phyloP scores from a whole-genome alignment of 1,140 invertebrate genomes.

The Nephotettix cincticeps region DNA sequence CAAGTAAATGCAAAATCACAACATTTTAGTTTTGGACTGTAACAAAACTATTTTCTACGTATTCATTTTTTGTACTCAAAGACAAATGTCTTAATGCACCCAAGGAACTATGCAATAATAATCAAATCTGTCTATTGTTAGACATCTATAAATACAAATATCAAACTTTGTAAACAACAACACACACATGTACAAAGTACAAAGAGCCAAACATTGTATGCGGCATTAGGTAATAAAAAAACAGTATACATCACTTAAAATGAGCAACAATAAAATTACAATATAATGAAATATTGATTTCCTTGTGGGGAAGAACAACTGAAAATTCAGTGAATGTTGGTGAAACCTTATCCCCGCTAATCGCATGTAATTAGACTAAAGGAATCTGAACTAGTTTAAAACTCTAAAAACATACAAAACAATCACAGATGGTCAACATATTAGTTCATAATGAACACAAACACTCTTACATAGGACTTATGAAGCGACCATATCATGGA shows the following conservation, averaged over 20 bases:
- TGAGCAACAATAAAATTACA: conserved; percentile 20
- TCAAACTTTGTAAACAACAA: conserved; percentile 18
- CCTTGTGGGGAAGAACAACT: neutral
- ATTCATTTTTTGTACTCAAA: conserved; percentile 24
- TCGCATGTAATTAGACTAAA: neutral
- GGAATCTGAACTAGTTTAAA: neutral
- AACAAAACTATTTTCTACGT: neutral
- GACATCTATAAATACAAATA: conserved; percentile 25
- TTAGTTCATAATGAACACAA: too few relatives aligned
- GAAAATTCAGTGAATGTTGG: neutral
- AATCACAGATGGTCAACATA: neutral
- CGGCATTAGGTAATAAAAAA: conserved; percentile 1
- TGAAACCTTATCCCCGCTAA: neutral
- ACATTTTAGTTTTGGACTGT: conserved; percentile 20
- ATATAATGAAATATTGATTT: neutral
- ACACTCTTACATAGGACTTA: neutral
- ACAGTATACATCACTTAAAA: conserved; percentile 16
- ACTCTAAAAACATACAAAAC: conserved; percentile 3
- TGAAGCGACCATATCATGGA: conserved; percentile 17
- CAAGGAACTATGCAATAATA: conserved; percentile 24
- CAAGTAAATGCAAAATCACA: conserved; percentile 15
- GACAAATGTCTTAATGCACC: conserved; percentile 20
- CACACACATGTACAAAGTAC: conserved; percentile 21
- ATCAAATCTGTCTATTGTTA: conserved; percentile 21
- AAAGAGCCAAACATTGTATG: conserved; percentile 27